A percentile compares a stretch with the other conserved stretches of the same genome.
These are phyloP conservation scores for Arion vulgaris DNA, from an alignment of 1,140 invertebrate species.

Conservation along the genomic window DNA sequence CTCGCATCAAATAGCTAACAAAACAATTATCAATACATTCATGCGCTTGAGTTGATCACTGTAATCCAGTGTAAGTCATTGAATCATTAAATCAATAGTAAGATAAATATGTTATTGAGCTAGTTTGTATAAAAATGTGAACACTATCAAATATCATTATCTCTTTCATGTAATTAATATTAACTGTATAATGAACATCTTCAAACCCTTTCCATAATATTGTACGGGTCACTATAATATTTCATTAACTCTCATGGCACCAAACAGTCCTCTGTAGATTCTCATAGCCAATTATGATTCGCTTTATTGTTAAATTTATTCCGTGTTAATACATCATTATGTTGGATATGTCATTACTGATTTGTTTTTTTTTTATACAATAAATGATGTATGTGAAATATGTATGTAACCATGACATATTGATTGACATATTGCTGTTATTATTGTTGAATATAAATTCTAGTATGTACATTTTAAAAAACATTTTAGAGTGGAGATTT, in stretches of 20 bases:
- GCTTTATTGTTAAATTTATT: not conserved
- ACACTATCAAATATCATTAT: too few species aligned
- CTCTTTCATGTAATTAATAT: not conserved
- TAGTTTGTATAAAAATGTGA: too few species aligned
- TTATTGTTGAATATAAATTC: not conserved
- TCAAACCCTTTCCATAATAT: not conserved
- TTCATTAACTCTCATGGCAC: not conserved
- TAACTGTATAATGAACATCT: not conserved
- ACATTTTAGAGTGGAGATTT: too few species aligned
- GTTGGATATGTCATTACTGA: not conserved
- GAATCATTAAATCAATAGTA: too few species aligned
- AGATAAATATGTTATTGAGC: too few species aligned
- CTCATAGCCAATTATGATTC: not conserved
- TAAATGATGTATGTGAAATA: not conserved
- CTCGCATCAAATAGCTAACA: too few species aligned
- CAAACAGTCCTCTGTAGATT: not conserved
- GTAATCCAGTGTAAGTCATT: too few species aligned
- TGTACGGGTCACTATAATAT: constrained; percentile 3
- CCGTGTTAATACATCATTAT: not conserved
- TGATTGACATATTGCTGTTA: not conserved
- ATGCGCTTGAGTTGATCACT: too few species aligned
- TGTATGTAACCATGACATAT: not conserved
- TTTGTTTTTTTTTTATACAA: not conserved
- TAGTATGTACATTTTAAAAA: too few species aligned
- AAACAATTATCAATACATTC: too few species aligned